Evolutionary conservation across 2,888 invertebrate species (phyloP).

Genomic region (Cristatella mucedo): DNA sequence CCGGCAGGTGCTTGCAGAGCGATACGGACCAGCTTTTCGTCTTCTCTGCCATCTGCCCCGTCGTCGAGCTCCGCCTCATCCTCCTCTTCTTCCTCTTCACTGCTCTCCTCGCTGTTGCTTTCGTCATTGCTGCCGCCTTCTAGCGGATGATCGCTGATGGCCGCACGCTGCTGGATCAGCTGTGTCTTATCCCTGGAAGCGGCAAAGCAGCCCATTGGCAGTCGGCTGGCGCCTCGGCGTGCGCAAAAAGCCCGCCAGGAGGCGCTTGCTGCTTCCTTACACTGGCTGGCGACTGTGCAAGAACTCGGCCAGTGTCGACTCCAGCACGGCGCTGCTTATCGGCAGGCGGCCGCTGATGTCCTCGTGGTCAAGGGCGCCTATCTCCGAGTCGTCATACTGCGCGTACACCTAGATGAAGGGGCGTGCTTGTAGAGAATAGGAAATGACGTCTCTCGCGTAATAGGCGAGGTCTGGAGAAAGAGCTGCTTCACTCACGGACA

Average conservation of each 20-base stretch:
- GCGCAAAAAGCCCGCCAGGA: too few species aligned
- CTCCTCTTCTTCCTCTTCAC: slow-evolving; percentile 21
- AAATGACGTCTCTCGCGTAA: neutral
- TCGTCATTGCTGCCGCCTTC: neutral
- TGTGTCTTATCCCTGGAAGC: too few species aligned
- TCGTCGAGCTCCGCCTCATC: slow-evolving; percentile 16
- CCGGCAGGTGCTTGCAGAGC: slow-evolving; percentile 8
- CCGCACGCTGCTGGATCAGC: too few species aligned
- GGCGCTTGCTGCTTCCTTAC: slow-evolving; percentile 19
- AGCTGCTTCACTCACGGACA: neutral
- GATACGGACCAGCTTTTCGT: too few species aligned
- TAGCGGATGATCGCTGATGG: neutral
- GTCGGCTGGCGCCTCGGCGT: too few species aligned
- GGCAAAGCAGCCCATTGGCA: too few species aligned
- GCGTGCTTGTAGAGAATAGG: neutral
- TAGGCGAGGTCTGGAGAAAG: neutral
- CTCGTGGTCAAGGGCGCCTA: slow-evolving; percentile 74
- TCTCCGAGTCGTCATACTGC: slow-evolving; percentile 69
- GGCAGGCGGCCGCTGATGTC: slow-evolving; percentile 67
- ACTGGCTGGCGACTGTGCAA: too few species aligned
- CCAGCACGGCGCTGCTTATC: slow-evolving; percentile 52
- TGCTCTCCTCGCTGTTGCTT: slow-evolving; percentile 15
- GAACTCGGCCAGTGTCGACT: slow-evolving; percentile 59
- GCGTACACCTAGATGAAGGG: slow-evolving; percentile 49
- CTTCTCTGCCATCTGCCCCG: slow-evolving; percentile 19